Evolutionary conservation across 2,113 vertebrate species (phyloP), one percentile per base, ranked within the genome.

Genomic region (Oceanodroma tethys): DNA sequence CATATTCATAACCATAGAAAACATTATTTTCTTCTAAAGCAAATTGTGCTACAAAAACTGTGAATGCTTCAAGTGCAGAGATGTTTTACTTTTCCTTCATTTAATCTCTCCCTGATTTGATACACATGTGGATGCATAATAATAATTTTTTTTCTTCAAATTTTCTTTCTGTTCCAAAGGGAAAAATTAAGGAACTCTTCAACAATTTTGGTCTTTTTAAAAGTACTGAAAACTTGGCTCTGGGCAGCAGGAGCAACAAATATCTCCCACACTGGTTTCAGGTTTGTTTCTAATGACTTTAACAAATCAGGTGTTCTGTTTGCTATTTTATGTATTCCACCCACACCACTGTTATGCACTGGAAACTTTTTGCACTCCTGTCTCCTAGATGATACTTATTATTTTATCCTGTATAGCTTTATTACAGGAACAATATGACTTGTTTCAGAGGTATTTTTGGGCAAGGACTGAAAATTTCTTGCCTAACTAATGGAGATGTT

Each of bases 1-100:
- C 43, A 15, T 72, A 75, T 81, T 95, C 48, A 10, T 72, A 87
- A 89, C 68, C 56, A 87, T 43, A 89, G 56, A 91, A 94, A 95
- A 82, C 34, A 55, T 60, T 87, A 65, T 86, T 92, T 97, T 75
- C 38, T 96, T 66, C 80, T 89, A 60, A 79, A 93, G 58, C 52
- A 81, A 86, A 95, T 42, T 74, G 38, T 81, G 48, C 60, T 58
- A 65, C 43, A 91, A 92, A 74, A 81, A 4, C 52, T n/a, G 29
- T 32, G 81, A 78, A 86, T 17, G 11, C 32, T 88, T 90, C 2
- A 25, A 87, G 29, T 26, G 16, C 16, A 52, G 38, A 78, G 47
- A 26, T 29, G 13, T 78, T 93, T 84, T 50, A 13, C 19, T 87
- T 82, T 91, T 52, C 43, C 17, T 93, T 86, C 43, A 16, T 88